A percentile compares a stretch with the other conserved stretches of the same genome.
Evolutionary conservation across 2,888 invertebrate species (phyloP).

Genomic region (Podotricha telesiphe): DNA sequence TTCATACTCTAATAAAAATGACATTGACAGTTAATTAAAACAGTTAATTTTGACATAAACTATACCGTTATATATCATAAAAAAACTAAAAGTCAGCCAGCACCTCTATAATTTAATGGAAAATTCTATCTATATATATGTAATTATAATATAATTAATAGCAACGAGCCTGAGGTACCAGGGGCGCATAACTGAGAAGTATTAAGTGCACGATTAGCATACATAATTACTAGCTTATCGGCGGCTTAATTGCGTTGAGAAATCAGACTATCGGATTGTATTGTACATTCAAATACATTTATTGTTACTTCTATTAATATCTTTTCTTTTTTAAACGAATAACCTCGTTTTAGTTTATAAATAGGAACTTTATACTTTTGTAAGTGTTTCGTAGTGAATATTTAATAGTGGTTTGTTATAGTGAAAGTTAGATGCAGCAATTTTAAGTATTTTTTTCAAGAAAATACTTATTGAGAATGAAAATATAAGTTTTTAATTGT

Average conservation of each 20-base stretch:
- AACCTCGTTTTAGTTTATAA: not conserved
- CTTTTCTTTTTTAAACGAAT: not conserved
- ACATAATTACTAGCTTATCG: constrained; percentile 81
- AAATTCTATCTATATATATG: constrained; percentile 26
- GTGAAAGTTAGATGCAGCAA: not conserved
- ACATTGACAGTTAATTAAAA: not conserved
- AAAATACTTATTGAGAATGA: too few species aligned
- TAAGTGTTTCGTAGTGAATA: not conserved
- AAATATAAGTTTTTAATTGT: too few species aligned
- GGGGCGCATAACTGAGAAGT: constrained; percentile 55
- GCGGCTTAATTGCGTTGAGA: constrained; percentile 70
- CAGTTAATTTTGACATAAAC: not conserved
- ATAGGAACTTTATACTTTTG: not conserved
- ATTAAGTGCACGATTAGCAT: constrained; percentile 79
- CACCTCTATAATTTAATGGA: constrained; percentile 25
- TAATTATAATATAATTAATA: constrained; percentile 42
- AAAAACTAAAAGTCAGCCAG: constrained; percentile 4
- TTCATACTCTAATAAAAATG: not conserved
- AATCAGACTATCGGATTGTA: constrained; percentile 43
- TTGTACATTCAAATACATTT: constrained; percentile 32
- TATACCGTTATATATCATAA: not conserved
- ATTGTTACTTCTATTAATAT: constrained; percentile 18
- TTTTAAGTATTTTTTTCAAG: not conserved
- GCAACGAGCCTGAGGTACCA: constrained; percentile 37
- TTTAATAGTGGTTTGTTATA: not conserved